A percentile compares a stretch with the other conserved stretches of the same genome.
phyloP scores from a whole-genome alignment of 2,888 invertebrate species.

The Hyposoter didymator region DNA sequence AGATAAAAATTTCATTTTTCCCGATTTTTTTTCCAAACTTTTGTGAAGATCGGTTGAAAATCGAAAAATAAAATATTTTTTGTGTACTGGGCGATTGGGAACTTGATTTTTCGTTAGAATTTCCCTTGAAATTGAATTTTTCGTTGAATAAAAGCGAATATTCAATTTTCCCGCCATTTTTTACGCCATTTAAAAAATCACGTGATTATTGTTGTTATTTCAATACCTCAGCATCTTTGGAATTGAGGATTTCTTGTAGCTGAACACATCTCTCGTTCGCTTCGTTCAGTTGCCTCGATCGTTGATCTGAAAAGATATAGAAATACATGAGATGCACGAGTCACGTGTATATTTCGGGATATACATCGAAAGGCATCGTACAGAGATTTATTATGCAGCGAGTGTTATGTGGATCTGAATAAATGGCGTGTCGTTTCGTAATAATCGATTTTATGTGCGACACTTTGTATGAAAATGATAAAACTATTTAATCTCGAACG shows the following conservation, averaged over 20 bases:
- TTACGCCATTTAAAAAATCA: background rate
- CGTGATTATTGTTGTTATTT: background rate
- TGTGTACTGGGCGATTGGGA: no score
- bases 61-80: no score
- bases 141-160: background rate
- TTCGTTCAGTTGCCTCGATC: conserved; percentile 78
- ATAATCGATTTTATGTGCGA: conserved; percentile 8
- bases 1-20: background rate
- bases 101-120: no score
- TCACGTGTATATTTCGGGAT: background rate
- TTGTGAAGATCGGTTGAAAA: no score
- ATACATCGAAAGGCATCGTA: background rate
- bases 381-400: background rate
- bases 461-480: conserved; percentile 34
- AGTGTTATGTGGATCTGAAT: background rate
- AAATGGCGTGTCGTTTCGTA: conserved; percentile 1
- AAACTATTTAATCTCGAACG: conserved; percentile 14
- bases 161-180: background rate
- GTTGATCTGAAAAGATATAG: conserved; percentile 75
- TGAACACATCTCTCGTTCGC: conserved; percentile 80
- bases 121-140: no score
- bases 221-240: conserved; percentile 82
- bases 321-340: background rate
- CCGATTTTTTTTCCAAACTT: background rate
- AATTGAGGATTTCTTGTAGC: conserved; percentile 80